phyloP scores from a whole-genome alignment of 2,113 vertebrate species.

The Rhabdornis inornatus region DNA sequence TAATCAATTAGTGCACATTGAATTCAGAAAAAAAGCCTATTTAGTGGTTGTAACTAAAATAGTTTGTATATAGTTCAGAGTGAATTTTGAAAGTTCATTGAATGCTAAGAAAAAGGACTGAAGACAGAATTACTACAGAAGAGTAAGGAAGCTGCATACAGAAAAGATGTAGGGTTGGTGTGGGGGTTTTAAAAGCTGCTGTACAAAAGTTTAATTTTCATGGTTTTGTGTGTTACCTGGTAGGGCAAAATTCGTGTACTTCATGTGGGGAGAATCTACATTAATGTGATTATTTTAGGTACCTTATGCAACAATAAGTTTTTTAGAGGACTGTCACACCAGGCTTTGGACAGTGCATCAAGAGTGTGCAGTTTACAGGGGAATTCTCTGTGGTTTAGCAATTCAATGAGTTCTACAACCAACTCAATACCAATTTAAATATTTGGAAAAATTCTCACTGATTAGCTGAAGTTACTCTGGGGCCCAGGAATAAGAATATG shows the following conservation, averaged over 20 bases:
- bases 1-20: constrained; percentile 34
- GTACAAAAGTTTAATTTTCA: not conserved
- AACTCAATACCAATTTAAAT: not conserved
- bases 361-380: not conserved
- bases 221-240: not conserved
- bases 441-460: not conserved
- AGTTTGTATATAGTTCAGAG: not conserved
- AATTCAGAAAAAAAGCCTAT: not conserved
- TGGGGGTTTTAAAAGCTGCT: not conserved
- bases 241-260: not conserved
- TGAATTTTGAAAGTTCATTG: not conserved
- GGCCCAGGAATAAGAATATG: not conserved
- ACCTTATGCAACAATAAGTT: not conserved
- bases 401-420: not conserved
- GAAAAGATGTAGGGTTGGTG: not conserved
- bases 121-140: not conserved
- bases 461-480: not conserved
- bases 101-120: not conserved
- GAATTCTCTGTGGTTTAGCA: not conserved
- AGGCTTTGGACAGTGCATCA: not conserved
- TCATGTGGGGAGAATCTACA: not conserved
- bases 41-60: not conserved
- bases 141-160: not conserved
- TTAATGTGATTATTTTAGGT: not conserved
- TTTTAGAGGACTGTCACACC: not conserved